These are phyloP conservation scores for Dryomyza anilis DNA, from an alignment of 2,888 invertebrate species.

Conservation along the genomic window DNA sequence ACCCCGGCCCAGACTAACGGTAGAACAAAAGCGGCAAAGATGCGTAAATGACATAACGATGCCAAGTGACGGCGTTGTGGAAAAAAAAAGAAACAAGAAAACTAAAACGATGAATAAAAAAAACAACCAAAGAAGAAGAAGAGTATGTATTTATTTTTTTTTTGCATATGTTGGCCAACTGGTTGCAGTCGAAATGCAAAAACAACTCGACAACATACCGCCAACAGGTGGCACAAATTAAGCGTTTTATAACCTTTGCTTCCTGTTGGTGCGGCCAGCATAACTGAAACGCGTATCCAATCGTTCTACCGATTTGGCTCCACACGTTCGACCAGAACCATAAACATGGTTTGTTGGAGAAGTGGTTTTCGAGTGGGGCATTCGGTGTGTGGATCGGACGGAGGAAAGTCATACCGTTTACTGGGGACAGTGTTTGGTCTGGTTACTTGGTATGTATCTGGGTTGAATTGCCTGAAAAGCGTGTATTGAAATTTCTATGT, in stretches of 20 bases:
- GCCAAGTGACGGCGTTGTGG: no score
- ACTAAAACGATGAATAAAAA: no score
- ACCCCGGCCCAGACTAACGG: no score
- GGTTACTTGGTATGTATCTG: slow-evolving; percentile 45
- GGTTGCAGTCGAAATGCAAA: not conserved
- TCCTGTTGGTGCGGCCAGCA: not conserved
- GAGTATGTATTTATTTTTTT: no score
- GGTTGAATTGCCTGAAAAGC: slow-evolving; percentile 40
- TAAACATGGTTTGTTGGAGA: not conserved
- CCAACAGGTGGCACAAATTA: no score
- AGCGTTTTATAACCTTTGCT: not conserved
- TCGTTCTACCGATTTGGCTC: slow-evolving; percentile 6
- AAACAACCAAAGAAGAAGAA: no score
- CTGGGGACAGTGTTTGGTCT: not conserved
- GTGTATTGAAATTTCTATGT: slow-evolving; percentile 21
- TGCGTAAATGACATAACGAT: slow-evolving; percentile 26
- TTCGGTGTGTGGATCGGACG: not conserved
- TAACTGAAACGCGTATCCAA: slow-evolving; percentile 1
- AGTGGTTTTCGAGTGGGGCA: not conserved
- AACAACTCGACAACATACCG: not conserved
- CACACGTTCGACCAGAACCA: not conserved
- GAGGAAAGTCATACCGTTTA: no score
- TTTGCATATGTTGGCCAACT: not conserved
- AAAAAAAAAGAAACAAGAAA: not conserved
- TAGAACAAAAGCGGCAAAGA: slow-evolving; percentile 10